Base-by-base conservation (phyloP, 1,140 invertebrate species). In the Bombus consobrinus region DNA sequence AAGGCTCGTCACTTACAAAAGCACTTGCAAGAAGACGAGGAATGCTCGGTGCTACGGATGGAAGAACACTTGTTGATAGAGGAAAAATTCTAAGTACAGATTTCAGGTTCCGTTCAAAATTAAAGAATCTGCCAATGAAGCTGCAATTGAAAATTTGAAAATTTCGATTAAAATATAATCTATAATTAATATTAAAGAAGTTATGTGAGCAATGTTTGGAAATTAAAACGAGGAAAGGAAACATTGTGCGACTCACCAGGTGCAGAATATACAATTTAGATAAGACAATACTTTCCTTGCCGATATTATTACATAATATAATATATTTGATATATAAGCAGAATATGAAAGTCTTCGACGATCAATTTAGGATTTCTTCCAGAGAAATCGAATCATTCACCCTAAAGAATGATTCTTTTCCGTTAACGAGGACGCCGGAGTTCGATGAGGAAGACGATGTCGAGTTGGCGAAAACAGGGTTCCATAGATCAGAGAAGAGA, bases 391-490 rank as follows among this genome's bases (percentile, higher is more conserved):
- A 77, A 86, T 87, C 87, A 77, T 57, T 89, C 87, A 66, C 59
- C 69, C 59, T 43, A 77, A 72, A 78, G 74, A 83, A 89, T 88
- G 76, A 76, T 81, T 81, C 78, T 74, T 57, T 71, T 62, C 76
- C 41, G 83, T 84, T 88, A 90, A 90, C 86, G 88, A 87, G 80
- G 59, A 87, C 79, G 72, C 43, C 53, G 28, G 64, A 53, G 41
- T 71, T 71, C 76, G 89, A 88, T 90, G 89, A 89, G 86, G 72
- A 81, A 77, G 80, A 86, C 68, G 88, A 88, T 83, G 83, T 81
- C 83, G 81, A 83, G 71, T 90, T 83, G 87, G 78, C 77, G 87
- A 83, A 90, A 91, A 90, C 83, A 90, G 74, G 68, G 32, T 78
- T 80, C 80, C 39, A 78, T 71, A 59, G 78, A 81, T 86, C 77